A percentile compares a stretch with the other conserved stretches of the same genome.
Conservation (phyloP, 2,888 invertebrate species). For the Hipparchia semele region DNA sequence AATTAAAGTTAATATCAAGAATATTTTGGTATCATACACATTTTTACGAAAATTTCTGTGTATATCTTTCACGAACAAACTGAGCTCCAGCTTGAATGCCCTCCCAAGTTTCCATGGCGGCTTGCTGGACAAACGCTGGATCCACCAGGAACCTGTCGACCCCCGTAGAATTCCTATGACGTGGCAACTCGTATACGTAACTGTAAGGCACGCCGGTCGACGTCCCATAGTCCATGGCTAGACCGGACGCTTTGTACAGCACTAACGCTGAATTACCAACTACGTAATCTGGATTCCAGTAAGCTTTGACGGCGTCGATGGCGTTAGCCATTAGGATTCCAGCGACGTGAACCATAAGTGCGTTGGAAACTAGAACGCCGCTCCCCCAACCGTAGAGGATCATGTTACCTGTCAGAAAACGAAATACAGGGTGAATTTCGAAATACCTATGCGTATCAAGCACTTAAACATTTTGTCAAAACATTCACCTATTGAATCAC, state of each 20-base stretch:
- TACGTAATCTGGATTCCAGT: slow-evolving; percentile 66
- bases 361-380: slow-evolving; percentile 72
- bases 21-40: no score
- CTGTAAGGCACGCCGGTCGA: slow-evolving; percentile 79
- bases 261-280: slow-evolving; percentile 79
- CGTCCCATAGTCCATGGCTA: slow-evolving; percentile 86
- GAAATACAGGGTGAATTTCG: no score
- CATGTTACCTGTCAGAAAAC: slow-evolving; percentile 81
- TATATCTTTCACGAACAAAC: slow-evolving; percentile 48
- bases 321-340: slow-evolving; percentile 67
- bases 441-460: no score
- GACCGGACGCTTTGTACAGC: slow-evolving; percentile 83
- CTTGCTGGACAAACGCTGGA: slow-evolving; percentile 79
- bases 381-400: slow-evolving; percentile 85
- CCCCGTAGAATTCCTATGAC: slow-evolving; percentile 61
- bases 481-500: no score
- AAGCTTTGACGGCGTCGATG: slow-evolving; percentile 57
- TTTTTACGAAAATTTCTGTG: neutral
- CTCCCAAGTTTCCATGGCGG: slow-evolving; percentile 84
- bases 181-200: slow-evolving; percentile 86
- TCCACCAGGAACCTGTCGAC: slow-evolving; percentile 55
- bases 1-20: no score
- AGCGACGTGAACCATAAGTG: slow-evolving; percentile 64
- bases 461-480: no score
- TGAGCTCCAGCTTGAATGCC: slow-evolving; percentile 79